Percentiles rank a stretch among this genome's conserved stretches.
Evolutionary conservation across 1,140 invertebrate genomes (phyloP).

Genomic region (Hypothenemus hampei): DNA sequence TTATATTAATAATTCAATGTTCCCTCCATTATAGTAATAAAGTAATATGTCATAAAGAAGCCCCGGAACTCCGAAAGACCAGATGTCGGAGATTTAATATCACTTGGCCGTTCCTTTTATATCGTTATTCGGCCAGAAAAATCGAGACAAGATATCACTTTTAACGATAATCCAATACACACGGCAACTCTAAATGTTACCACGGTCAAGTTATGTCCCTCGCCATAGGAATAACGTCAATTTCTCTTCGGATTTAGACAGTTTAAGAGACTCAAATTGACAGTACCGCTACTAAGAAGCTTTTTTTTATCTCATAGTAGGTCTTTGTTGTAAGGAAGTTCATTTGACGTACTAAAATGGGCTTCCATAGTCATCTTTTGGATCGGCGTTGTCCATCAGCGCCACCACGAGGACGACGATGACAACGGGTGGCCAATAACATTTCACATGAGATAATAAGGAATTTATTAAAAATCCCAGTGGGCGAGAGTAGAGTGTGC

Average conservation of each 20-base stretch:
- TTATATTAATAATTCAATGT: conserved; percentile 48
- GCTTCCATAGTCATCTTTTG: conserved; percentile 11
- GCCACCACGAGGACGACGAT: conserved; percentile 18
- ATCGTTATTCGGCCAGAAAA: background rate
- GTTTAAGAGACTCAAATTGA: too few species aligned
- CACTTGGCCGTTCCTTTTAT: conserved; percentile 15
- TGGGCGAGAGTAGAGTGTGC: conserved; percentile 24
- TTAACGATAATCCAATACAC: too few species aligned
- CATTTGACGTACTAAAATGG: conserved; percentile 18
- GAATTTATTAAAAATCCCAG: conserved; percentile 29
- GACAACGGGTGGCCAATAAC: too few species aligned
- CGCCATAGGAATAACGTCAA: too few species aligned
- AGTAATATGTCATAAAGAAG: conserved; percentile 47
- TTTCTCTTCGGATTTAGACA: too few species aligned
- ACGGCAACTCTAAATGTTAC: too few species aligned
- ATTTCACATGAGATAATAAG: conserved; percentile 32
- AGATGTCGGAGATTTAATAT: conserved; percentile 46
- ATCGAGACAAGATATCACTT: too few species aligned
- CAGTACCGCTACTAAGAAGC: too few species aligned
- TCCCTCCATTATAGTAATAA: conserved; percentile 47
- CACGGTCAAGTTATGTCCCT: too few species aligned
- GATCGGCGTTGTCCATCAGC: too few species aligned
- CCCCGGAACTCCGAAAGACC: conserved; percentile 34
- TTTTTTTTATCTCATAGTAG: too few species aligned
- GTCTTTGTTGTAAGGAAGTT: background rate